phyloP scores from a whole-genome alignment of 2,888 invertebrate species.

The Periphyllus acericola region DNA sequence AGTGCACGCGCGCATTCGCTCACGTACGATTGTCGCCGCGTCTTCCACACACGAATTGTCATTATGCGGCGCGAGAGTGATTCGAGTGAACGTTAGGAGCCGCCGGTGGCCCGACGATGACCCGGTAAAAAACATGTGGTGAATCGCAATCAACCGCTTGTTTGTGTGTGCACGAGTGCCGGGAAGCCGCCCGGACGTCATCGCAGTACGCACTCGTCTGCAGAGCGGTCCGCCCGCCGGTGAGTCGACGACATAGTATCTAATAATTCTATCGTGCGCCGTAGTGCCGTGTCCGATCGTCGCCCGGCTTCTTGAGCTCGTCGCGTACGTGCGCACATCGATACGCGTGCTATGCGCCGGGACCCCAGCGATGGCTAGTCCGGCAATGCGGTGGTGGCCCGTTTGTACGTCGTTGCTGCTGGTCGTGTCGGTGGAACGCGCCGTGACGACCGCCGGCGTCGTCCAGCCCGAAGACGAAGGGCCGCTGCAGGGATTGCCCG shows the following conservation, averaged over 20 bases:
- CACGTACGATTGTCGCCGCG: neutral
- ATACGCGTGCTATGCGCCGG: neutral
- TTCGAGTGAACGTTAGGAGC: slow-evolving; percentile 43
- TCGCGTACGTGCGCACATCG: neutral
- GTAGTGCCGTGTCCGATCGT: neutral
- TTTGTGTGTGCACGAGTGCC: neutral
- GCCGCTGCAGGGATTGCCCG: neutral
- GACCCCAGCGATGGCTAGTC: neutral
- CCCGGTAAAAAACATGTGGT: slow-evolving; percentile 17
- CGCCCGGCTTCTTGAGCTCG: neutral
- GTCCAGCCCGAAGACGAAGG: neutral
- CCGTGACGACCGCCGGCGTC: neutral
- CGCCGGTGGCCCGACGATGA: slow-evolving; percentile 4
- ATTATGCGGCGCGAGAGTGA: neutral
- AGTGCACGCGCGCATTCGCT: neutral
- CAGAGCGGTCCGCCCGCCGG: neutral
- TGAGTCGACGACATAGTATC: no score
- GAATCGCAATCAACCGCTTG: slow-evolving; percentile 6
- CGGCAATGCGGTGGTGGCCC: neutral
- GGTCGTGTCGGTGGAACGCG: neutral
- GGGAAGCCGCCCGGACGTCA: neutral
- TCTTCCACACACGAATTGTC: neutral
- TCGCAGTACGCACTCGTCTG: neutral
- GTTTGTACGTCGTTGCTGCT: neutral
- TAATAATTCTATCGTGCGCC: neutral